Evolutionary conservation across 2,888 invertebrate genomes (phyloP), one percentile per base, ranked within the genome.

Genomic region (Metopia argyrocephala): DNA sequence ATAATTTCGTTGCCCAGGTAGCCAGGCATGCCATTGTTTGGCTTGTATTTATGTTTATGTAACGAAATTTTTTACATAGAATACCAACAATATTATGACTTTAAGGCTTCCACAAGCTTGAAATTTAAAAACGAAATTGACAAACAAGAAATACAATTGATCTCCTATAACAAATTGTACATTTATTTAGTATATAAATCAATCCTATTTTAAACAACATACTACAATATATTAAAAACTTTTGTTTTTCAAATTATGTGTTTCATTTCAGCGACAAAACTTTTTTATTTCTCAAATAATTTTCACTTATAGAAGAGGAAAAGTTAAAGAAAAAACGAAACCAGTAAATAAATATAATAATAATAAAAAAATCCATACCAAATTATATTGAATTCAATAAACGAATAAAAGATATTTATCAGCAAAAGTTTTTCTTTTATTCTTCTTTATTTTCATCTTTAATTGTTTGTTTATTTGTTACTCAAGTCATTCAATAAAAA

Each of bases 301-400:
- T 61, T 45, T 38, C 59, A 61, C 68, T 75, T 61, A n/a, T 75
- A 15, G 52, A n/a, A n/a, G n/a, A n/a, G n/a, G n/a, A n/a, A n/a
- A n/a, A n/a, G n/a, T n/a, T n/a, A n/a, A n/a, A n/a, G n/a, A n/a
- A n/a, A n/a, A n/a, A n/a, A n/a, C n/a, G n/a, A n/a, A n/a, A n/a
- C n/a, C n/a, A n/a, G n/a, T n/a, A n/a, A n/a, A n/a, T n/a, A n/a
- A n/a, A n/a, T n/a, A n/a, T n/a, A n/a, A n/a, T n/a, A n/a, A n/a
- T n/a, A n/a, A n/a, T n/a, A n/a, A n/a, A n/a, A n/a, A n/a, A n/a
- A n/a, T n/a, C n/a, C n/a, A n/a, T n/a, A n/a, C n/a, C n/a, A n/a
- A n/a, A n/a, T n/a, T n/a, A n/a, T n/a, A n/a, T n/a, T n/a, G n/a
- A n/a, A n/a, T n/a, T n/a, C n/a, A n/a, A n/a, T n/a, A n/a, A n/a